phyloP scores from a whole-genome alignment of 2,888 invertebrate species.

The Pinctada fucata region DNA sequence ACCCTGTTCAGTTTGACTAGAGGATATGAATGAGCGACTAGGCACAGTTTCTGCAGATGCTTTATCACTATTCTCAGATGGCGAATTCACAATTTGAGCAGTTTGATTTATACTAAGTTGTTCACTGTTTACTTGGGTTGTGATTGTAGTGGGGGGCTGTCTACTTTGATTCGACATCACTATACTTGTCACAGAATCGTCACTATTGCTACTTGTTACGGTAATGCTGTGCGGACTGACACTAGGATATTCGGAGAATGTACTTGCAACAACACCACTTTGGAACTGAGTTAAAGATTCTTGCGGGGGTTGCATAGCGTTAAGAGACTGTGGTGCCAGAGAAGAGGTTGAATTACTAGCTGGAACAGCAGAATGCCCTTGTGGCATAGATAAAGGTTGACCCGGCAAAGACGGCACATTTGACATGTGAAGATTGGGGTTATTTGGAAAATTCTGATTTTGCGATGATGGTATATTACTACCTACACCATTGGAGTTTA shows the following conservation, averaged over 20 bases:
- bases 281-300: conserved; percentile 6
- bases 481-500: background rate
- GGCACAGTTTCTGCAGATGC: background rate
- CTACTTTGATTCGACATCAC: background rate
- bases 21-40: background rate
- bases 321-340: conserved; percentile 6
- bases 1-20: conserved; percentile 10
- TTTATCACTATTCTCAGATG: background rate
- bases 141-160: background rate
- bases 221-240: conserved; percentile 19
- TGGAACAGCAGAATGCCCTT: background rate
- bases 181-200: background rate
- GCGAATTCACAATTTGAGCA: background rate
- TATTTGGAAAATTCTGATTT: background rate
- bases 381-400: background rate
- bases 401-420: background rate
- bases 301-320: conserved; percentile 20
- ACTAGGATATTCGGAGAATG: conserved; percentile 3
- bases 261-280: background rate
- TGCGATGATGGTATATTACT: background rate
- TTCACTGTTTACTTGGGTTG: background rate
- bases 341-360: background rate
- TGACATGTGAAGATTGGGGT: background rate
- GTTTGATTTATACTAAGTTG: background rate
- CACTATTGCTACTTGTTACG: background rate